These are phyloP conservation scores for Eupithecia tripunctaria DNA, from an alignment of 2,888 invertebrate species.

Conservation along the genomic window DNA sequence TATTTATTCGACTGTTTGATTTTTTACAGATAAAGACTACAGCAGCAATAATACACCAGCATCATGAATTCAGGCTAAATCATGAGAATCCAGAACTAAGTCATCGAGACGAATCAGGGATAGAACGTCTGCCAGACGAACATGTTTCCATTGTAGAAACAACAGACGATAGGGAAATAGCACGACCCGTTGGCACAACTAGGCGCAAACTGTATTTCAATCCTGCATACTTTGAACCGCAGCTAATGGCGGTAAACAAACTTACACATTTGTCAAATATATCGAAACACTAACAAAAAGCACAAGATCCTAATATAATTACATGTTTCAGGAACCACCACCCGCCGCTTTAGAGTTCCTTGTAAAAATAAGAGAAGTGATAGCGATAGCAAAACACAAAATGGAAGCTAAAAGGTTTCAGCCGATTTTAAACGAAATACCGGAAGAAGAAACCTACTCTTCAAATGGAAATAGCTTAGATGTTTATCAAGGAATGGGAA, in stretches of 20 bases:
- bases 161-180: conserved; percentile 88
- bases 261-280: not conserved
- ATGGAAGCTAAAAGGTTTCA: conserved; percentile 92
- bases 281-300: not conserved
- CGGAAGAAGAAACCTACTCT: conserved; percentile 88
- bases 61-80: conserved; percentile 67
- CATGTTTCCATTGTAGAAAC: conserved; percentile 94
- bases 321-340: conserved; percentile 90
- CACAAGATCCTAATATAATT: conserved; percentile 5
- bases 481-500: conserved; percentile 75
- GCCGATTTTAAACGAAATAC: conserved; percentile 91
- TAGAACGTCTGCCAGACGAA: conserved; percentile 91
- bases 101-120: conserved; percentile 83
- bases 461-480: conserved; percentile 80
- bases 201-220: conserved; percentile 94
- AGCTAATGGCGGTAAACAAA: conserved; percentile 89
- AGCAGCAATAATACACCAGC: conserved; percentile 89
- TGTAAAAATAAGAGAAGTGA: conserved; percentile 94
- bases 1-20: not conserved
- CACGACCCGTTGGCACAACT: conserved; percentile 88
- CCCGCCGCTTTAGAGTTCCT: conserved; percentile 95
- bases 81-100: conserved; percentile 64
- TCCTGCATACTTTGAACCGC: conserved; percentile 95
- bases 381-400: conserved; percentile 94
- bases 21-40: conserved; percentile 79